phyloP scores from a whole-genome alignment of 1,140 invertebrate genomes.

The Neodiprion lecontei region DNA sequence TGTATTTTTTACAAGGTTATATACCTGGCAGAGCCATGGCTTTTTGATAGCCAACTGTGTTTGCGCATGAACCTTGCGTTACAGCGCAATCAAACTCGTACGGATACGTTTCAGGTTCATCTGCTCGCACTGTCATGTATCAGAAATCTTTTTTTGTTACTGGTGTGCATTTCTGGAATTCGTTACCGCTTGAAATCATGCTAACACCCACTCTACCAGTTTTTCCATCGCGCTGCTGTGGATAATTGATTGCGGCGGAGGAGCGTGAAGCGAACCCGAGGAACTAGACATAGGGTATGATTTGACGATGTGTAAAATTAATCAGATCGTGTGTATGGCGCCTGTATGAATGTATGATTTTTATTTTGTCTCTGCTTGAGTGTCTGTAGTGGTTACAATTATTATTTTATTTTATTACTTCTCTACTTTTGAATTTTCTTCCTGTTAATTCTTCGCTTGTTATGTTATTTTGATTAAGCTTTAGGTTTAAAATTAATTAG shows the following conservation, averaged over 20 bases:
- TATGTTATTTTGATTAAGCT: too few relatives aligned
- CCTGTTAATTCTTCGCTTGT: too few relatives aligned
- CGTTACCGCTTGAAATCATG: not conserved
- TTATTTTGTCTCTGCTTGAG: too few relatives aligned
- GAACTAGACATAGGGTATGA: not conserved
- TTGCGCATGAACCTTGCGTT: not conserved
- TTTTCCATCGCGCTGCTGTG: not conserved
- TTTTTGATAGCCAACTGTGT: not conserved
- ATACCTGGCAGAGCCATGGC: not conserved
- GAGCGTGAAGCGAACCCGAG: not conserved
- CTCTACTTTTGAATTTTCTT: too few relatives aligned
- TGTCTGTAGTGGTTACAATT: too few relatives aligned
- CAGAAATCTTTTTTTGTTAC: constrained; percentile 4
- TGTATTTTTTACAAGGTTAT: not conserved
- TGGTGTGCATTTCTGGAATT: constrained; percentile 1
- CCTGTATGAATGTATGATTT: too few relatives aligned
- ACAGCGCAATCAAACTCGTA: not conserved
- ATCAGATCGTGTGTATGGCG: too few relatives aligned
- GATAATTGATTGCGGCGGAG: not conserved
- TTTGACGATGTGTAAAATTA: too few relatives aligned
- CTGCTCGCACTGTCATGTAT: not conserved
- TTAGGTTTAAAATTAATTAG: too few relatives aligned
- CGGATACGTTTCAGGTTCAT: not conserved
- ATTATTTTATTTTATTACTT: too few relatives aligned
- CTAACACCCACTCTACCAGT: not conserved